phyloP scores from a whole-genome alignment of 2,113 vertebrate species.

The Bubalus kerabau region DNA sequence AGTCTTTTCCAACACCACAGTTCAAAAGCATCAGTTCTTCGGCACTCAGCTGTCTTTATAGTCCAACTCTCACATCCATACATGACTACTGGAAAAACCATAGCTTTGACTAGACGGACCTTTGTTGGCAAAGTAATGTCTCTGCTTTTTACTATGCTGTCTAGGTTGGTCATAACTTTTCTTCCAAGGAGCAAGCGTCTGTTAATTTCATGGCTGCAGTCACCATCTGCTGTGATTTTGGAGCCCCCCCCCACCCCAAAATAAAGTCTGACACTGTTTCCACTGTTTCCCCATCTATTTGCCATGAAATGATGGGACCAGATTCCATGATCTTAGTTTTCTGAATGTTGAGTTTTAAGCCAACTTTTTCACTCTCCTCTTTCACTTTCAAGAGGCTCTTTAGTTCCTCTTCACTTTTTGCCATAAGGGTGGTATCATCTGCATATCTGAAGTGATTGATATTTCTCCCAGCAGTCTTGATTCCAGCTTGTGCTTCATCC shows the following conservation, averaged over 20 bases:
- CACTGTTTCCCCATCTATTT: neutral
- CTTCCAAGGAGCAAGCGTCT: neutral
- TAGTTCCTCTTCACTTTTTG: neutral
- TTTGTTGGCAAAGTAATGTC: neutral
- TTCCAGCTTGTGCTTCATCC: neutral
- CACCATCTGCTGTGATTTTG: neutral
- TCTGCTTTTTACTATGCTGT: neutral
- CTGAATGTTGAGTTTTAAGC: neutral
- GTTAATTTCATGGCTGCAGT: neutral
- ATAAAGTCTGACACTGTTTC: neutral
- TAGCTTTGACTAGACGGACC: neutral
- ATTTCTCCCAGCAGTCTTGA: neutral
- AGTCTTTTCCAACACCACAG: neutral
- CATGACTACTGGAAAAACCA: neutral
- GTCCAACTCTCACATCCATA: neutral
- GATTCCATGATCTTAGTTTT: neutral
- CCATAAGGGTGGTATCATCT: neutral
- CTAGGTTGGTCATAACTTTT: neutral
- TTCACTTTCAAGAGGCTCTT: neutral
- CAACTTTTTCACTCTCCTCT: neutral
- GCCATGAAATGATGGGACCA: neutral
- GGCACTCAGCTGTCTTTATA: neutral
- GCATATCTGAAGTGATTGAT: neutral
- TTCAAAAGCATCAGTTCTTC: neutral
- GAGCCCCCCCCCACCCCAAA: neutral